Base-by-base conservation (phyloP, 2,113 vertebrate species). In the Lophius piscatorius region DNA sequence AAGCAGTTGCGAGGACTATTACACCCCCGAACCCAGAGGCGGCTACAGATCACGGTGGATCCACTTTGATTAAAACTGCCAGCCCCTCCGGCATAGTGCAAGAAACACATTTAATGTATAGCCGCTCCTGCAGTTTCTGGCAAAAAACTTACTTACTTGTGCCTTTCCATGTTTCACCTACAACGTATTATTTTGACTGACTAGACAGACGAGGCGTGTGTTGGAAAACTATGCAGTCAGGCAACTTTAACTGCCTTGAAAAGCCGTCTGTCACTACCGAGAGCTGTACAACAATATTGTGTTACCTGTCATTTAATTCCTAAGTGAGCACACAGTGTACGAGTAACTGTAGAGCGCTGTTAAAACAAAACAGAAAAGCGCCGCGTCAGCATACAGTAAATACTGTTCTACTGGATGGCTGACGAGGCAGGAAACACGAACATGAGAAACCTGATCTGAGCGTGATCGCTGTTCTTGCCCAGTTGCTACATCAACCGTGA, bases 331-430 rank as follows among this genome's bases (percentile, higher is more conserved):
- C 45, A 39, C 24, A 55, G 34, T 33, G 67, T 42, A 35, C 14
- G 14, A 50, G 54, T 34, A 63, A 60, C 59, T 45, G 21, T 52
- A 56, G 28, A 55, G 16, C 23, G 23, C 40, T 59, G 56, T 70
- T 70, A 58, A 65, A 74, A 70, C 60, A 69, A 68, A 29, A 52
- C 46, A 66, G 64, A 81, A 62, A 31, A 58, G 55, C 64, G 69
- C 28, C 20, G 22, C 49, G 57, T 83, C 78, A 87, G 79, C 81
- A 69, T 60, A 40, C 17, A 10, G 38, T 10, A 74, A 82, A 82
- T 45, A 31, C 40, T 34, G 18, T 23, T 14, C 38, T 48, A 48
- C 38, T 48, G 59, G 70, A 85, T 21, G 60, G 81, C 74, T 82
- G 82, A 82, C 63, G 38, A 52, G 67, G 75, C 78, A 80, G 34